These are phyloP conservation scores for Labeo rohita DNA, from an alignment of 2,113 vertebrate genomes.

Conservation along the genomic window DNA sequence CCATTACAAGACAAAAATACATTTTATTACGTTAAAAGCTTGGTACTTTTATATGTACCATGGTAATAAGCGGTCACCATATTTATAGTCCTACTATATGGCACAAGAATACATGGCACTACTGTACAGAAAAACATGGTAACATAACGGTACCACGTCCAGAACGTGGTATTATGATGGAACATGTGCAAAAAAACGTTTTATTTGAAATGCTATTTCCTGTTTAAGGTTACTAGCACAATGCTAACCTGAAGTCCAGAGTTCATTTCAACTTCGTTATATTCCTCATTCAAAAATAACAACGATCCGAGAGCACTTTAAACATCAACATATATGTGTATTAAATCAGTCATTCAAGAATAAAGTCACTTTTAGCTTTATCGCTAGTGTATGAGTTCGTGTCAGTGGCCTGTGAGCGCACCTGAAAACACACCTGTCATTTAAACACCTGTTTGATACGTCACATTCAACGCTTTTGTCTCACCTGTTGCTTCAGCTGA, in stretches of 20 bases:
- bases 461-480: slow-evolving; percentile 16
- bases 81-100: not conserved
- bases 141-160: not conserved
- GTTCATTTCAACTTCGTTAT: slow-evolving; percentile 2
- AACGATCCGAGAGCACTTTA: not conserved
- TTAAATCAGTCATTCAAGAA: not conserved
- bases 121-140: not conserved
- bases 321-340: not conserved
- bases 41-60: not conserved
- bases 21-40: not conserved
- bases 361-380: not conserved
- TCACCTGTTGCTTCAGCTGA: slow-evolving; percentile 17
- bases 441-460: slow-evolving; percentile 19
- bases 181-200: not conserved
- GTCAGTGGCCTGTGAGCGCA: slow-evolving; percentile 23
- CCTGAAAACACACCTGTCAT: slow-evolving; percentile 42
- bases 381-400: not conserved
- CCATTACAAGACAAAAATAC: not conserved
- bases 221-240: slow-evolving; percentile 15
- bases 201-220: slow-evolving; percentile 6
- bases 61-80: not conserved
- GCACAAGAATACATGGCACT: not conserved
- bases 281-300: not conserved
- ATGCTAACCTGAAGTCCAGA: slow-evolving; percentile 28
- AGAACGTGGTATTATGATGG: not conserved